Conservation (phyloP, 2,113 vertebrate species). For the Myiagra hebetior region DNA sequence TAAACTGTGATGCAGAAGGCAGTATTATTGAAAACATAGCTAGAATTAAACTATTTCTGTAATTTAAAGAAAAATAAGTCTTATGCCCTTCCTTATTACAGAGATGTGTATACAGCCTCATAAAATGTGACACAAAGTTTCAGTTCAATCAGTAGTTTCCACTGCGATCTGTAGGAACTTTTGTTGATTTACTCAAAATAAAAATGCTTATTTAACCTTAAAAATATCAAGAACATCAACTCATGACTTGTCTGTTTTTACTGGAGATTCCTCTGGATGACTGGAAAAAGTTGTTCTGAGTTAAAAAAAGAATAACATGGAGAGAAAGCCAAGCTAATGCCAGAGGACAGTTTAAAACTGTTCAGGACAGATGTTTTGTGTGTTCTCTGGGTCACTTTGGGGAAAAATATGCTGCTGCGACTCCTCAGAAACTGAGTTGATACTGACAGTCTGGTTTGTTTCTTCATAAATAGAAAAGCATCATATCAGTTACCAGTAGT, state of each 20-base stretch:
- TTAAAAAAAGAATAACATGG: constrained; percentile 36
- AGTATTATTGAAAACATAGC: not conserved
- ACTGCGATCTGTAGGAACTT: not conserved
- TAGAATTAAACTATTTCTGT: not conserved
- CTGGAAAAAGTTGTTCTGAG: constrained; percentile 59
- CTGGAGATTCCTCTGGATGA: constrained; percentile 45
- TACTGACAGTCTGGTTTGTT: not conserved
- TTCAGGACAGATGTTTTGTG: not conserved
- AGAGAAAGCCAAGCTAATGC: constrained; percentile 29
- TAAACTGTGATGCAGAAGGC: not conserved
- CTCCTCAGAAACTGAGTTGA: not conserved
- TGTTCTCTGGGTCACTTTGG: not conserved
- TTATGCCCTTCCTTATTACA: not conserved
- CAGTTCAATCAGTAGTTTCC: not conserved
- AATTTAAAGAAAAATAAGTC: not conserved
- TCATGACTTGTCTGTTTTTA: constrained; percentile 52
- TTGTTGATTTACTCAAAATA: constrained; percentile 21
- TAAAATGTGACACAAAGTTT: not conserved
- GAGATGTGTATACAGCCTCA: not conserved
- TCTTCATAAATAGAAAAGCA: not conserved
- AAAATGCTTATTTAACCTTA: constrained; percentile 50
- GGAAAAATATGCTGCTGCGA: not conserved
- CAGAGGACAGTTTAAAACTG: constrained; percentile 32
- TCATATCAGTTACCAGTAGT: not conserved
- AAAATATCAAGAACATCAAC: constrained; percentile 39